Evolutionary conservation across 1,140 invertebrate species (phyloP).

Genomic region (Lasioglossum albipes): DNA sequence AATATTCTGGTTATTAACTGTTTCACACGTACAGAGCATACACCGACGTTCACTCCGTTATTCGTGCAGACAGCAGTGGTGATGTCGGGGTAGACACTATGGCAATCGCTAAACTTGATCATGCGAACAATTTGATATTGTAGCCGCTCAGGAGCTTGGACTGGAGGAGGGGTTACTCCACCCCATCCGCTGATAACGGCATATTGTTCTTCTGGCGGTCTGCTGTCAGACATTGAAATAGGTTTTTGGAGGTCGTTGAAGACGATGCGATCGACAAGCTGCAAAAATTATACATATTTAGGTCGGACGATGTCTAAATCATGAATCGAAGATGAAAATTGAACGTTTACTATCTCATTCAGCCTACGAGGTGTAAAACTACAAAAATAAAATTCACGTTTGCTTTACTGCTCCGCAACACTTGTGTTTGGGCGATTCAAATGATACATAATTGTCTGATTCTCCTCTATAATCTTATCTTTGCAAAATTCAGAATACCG

Average conservation of each 20-base stretch:
- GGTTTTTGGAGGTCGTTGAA: constrained; percentile 11
- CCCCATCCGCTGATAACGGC: constrained; percentile 47
- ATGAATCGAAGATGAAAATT: too few relatives aligned
- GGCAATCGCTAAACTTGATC: background rate
- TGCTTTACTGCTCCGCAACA: too few relatives aligned
- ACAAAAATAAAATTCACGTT: too few relatives aligned
- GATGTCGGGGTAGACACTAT: too few relatives aligned
- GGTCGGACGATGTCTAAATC: too few relatives aligned
- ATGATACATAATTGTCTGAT: too few relatives aligned
- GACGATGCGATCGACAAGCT: constrained; percentile 21
- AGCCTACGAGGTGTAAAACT: too few relatives aligned
- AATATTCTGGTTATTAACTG: background rate
- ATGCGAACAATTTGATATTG: constrained; percentile 4
- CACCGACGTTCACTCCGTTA: background rate
- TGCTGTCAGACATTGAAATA: constrained; percentile 1
- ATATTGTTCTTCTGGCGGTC: background rate
- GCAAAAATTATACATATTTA: background rate
- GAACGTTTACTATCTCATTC: too few relatives aligned
- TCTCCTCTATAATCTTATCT: too few relatives aligned
- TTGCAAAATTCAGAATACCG: too few relatives aligned
- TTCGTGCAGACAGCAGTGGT: background rate
- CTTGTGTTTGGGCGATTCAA: too few relatives aligned
- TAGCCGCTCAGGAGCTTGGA: background rate
- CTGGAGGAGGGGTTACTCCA: background rate
- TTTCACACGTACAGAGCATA: background rate